Evolutionary conservation across 2,113 vertebrate species (phyloP).

Genomic region (Dolichotis patagonum): DNA sequence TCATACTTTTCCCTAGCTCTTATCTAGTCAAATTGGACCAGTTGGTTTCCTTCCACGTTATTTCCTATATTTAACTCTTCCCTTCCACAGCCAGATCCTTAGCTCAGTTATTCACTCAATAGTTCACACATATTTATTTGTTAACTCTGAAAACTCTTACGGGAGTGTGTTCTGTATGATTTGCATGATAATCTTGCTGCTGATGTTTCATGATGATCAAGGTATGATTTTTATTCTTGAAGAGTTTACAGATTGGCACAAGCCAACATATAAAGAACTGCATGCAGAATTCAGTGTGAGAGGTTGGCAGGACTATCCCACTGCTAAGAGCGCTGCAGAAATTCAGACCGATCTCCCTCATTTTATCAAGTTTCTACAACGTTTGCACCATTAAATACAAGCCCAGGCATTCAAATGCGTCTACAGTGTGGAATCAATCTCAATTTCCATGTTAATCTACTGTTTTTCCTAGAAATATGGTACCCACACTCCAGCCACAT

Average conservation of each 20-base stretch:
- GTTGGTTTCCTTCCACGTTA: background rate
- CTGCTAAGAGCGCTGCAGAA: background rate
- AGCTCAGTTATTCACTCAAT: background rate
- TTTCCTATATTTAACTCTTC: background rate
- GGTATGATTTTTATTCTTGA: background rate
- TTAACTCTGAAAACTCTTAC: background rate
- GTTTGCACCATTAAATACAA: slow-evolving; percentile 11
- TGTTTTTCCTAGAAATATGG: background rate
- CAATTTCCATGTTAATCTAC: slow-evolving; percentile 27
- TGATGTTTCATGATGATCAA: background rate
- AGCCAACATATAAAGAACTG: background rate
- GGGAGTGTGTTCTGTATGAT: background rate
- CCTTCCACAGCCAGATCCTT: background rate
- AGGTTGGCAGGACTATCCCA: background rate
- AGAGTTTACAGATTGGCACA: background rate
- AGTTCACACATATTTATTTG: background rate
- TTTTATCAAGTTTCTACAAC: background rate
- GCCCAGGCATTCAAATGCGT: background rate
- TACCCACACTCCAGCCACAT: background rate
- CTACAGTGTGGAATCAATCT: background rate
- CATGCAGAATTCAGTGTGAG: background rate
- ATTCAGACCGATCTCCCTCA: background rate
- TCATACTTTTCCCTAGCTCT: background rate
- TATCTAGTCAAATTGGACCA: background rate
- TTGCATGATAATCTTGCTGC: background rate